Percentiles rank a stretch among this genome's conserved stretches.
Evolutionary conservation across 2,888 invertebrate genomes (phyloP).

Genomic region (Melikaiella ostensackeni): DNA sequence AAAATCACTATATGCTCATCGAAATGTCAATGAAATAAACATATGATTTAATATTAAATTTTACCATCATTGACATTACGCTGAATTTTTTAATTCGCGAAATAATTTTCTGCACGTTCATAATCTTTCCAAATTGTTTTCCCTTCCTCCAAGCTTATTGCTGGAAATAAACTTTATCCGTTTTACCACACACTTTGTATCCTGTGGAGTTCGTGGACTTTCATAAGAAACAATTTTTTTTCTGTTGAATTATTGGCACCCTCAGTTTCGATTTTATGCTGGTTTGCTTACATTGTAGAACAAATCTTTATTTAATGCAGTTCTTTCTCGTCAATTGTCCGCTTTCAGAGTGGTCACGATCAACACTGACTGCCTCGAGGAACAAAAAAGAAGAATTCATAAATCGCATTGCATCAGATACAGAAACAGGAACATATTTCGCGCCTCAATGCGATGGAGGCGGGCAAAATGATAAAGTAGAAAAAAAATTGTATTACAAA

Average conservation of each 20-base stretch:
- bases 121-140: conserved; percentile 11
- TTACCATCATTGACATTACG: not conserved
- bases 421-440: conserved; percentile 25
- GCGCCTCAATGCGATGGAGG: conserved; percentile 1
- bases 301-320: conserved; percentile 28
- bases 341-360: conserved; percentile 14
- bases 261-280: not conserved
- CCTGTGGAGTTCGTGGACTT: not conserved
- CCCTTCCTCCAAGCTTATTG: conserved; percentile 4
- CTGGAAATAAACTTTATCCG: conserved; percentile 3
- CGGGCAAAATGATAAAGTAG: conserved; percentile 14
- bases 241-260: not conserved
- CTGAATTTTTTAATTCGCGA: not conserved
- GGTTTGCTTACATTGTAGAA: conserved; percentile 5
- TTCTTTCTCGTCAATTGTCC: conserved; percentile 15
- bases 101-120: not conserved
- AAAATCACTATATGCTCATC: conserved; percentile 21
- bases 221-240: conserved; percentile 3
- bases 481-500: not conserved
- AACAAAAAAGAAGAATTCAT: conserved; percentile 5
- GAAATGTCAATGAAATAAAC: conserved; percentile 16
- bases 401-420: conserved; percentile 23
- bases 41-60: conserved; percentile 7
- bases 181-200: conserved; percentile 1
- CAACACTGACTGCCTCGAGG: conserved; percentile 10